A percentile compares a stretch with the other conserved stretches of the same genome.
Evolutionary conservation across 1,140 invertebrate species (phyloP).

Genomic region (Drosophila tropicalis): DNA sequence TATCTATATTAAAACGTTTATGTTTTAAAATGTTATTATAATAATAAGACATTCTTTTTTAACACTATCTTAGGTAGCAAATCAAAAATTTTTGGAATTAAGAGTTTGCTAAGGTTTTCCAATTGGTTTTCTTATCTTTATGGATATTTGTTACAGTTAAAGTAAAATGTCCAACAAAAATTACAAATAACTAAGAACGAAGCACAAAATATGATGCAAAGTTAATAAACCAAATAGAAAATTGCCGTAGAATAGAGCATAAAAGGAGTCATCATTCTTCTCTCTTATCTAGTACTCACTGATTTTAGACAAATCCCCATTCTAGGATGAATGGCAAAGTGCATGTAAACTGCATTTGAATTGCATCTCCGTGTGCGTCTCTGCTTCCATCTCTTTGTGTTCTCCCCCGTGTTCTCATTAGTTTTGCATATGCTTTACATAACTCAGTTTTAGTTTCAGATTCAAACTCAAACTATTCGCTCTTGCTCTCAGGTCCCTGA

Average conservation of each 20-base stretch:
- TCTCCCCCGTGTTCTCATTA: conserved; percentile 38
- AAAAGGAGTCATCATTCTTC: conserved; percentile 31
- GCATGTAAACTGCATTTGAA: conserved; percentile 54
- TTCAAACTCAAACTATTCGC: conserved; percentile 2
- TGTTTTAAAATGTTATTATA: too few species aligned
- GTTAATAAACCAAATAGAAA: too few species aligned
- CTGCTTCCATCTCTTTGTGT: not conserved
- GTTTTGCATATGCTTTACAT: conserved; percentile 57
- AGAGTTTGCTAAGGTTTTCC: too few species aligned
- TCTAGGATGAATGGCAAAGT: conserved; percentile 38
- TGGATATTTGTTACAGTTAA: too few species aligned
- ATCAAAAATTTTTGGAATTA: too few species aligned
- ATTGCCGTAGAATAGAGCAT: not conserved
- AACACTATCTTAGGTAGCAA: too few species aligned
- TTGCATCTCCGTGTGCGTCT: conserved; percentile 25
- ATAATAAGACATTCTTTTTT: too few species aligned
- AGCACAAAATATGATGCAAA: too few species aligned
- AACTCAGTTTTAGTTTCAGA: conserved; percentile 34
- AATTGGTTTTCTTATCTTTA: too few species aligned
- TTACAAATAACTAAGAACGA: too few species aligned
- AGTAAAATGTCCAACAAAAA: too few species aligned
- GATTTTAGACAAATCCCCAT: conserved; percentile 46
- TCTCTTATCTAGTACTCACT: conserved; percentile 35
- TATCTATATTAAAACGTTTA: too few species aligned
- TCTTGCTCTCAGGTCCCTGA: conserved; percentile 35